phyloP scores from a whole-genome alignment of 2,797 vertebrate species.

The Novumbra hubbsi region DNA sequence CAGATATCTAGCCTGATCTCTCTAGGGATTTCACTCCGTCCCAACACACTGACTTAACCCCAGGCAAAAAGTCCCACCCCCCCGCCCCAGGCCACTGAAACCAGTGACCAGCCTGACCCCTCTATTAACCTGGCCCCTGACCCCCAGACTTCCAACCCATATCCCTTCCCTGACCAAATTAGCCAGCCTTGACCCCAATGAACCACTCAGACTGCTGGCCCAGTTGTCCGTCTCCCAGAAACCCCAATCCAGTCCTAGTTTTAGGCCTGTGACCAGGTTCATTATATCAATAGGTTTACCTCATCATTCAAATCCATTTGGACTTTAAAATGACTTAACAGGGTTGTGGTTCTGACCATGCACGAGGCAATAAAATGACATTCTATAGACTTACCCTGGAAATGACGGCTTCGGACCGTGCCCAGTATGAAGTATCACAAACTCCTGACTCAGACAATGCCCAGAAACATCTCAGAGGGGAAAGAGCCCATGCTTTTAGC shows the following conservation, averaged over 20 bases:
- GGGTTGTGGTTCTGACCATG: neutral
- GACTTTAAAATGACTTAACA: neutral
- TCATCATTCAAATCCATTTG: neutral
- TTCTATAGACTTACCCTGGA: neutral
- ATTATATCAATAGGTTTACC: neutral
- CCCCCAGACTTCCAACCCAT: neutral
- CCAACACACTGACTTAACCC: neutral
- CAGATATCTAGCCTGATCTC: neutral
- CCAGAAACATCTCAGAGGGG: neutral
- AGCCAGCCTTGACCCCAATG: neutral
- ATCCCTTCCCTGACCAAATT: neutral
- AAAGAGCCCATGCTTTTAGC: neutral
- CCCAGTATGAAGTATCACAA: neutral
- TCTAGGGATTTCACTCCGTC: too few relatives aligned
- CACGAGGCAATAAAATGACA: neutral
- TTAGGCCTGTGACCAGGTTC: neutral
- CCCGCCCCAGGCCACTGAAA: neutral
- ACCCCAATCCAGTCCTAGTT: neutral
- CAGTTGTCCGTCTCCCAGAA: neutral
- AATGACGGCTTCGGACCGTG: neutral
- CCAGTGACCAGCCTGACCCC: neutral
- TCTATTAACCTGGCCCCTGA: neutral
- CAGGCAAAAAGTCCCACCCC: neutral
- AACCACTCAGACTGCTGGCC: neutral
- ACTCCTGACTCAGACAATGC: neutral